A percentile compares a stretch with the other conserved stretches of the same genome.
phyloP scores from a whole-genome alignment of 2,888 invertebrate genomes.

The Morpho achilles region DNA sequence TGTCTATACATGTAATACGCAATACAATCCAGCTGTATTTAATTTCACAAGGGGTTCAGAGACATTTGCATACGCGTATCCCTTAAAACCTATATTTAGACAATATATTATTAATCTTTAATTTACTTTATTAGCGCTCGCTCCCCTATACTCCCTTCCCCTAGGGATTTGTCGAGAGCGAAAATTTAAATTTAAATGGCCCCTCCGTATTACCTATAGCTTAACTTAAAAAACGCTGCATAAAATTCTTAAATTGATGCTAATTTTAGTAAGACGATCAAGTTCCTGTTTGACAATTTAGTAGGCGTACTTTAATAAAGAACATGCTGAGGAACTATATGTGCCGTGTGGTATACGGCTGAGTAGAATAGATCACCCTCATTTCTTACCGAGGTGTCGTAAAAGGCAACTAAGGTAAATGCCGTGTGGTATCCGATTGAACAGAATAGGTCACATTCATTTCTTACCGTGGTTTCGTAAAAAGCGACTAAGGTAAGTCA shows the following conservation, averaged over 20 bases:
- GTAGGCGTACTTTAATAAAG: no score
- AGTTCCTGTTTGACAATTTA: no score
- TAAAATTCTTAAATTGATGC: slow-evolving; percentile 14
- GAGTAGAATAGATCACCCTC: no score
- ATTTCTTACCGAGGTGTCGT: no score
- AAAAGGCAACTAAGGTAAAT: no score
- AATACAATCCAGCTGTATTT: slow-evolving; percentile 46
- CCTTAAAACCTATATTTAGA: slow-evolving; percentile 67
- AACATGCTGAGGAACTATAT: no score
- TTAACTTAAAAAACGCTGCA: slow-evolving; percentile 30
- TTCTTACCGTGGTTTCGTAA: no score
- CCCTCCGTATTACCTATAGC: slow-evolving; percentile 49
- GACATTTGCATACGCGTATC: slow-evolving; percentile 62
- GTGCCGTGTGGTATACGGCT: no score
- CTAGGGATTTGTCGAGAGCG: slow-evolving; percentile 65
- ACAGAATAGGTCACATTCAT: no score
- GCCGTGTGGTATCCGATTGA: no score
- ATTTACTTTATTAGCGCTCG: slow-evolving; percentile 75
- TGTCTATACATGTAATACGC: neutral
- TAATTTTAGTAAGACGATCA: neutral
- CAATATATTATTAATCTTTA: slow-evolving; percentile 79
- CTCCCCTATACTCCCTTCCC: slow-evolving; percentile 63
- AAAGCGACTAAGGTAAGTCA: no score
- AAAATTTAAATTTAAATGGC: slow-evolving; percentile 78
- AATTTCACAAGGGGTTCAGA: slow-evolving; percentile 45